These are phyloP conservation scores for Chrysomallon squamiferum DNA, from an alignment of 1,140 invertebrate genomes.

Conservation along the genomic window DNA sequence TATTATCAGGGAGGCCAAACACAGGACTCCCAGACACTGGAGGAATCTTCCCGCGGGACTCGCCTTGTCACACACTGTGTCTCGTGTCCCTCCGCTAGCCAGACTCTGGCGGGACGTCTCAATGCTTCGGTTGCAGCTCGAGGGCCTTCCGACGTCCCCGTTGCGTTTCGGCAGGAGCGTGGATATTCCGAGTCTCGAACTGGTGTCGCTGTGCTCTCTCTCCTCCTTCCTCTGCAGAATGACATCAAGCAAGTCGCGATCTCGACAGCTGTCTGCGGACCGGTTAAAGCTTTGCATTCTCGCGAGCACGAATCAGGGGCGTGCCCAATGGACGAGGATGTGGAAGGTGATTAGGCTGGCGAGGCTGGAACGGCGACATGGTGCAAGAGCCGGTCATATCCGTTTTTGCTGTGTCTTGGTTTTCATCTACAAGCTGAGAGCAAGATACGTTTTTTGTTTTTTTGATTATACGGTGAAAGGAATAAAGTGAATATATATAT, in stretches of 20 bases:
- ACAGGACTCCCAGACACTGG: constrained; percentile 25
- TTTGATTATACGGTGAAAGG: too few relatives aligned
- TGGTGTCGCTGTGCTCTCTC: not conserved
- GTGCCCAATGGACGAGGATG: too few relatives aligned
- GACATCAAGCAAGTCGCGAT: constrained; percentile 9
- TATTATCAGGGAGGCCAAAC: constrained; percentile 22
- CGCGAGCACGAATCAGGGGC: not conserved
- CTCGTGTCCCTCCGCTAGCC: not conserved
- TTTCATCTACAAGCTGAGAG: too few relatives aligned
- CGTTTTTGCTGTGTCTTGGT: too few relatives aligned
- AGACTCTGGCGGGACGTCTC: constrained; percentile 4
- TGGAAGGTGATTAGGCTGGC: too few relatives aligned
- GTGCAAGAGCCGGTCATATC: too few relatives aligned
- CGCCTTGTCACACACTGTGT: constrained; percentile 1
- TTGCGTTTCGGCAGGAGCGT: not conserved
- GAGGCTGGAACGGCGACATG: too few relatives aligned
- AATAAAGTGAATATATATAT: too few relatives aligned
- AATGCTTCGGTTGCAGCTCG: not conserved
- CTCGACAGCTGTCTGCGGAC: constrained; percentile 4
- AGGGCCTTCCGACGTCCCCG: constrained; percentile 4
- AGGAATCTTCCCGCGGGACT: constrained; percentile 12
- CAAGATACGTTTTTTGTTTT: too few relatives aligned
- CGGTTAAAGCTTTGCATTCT: constrained; percentile 8
- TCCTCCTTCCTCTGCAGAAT: constrained; percentile 5
- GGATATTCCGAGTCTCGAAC: constrained; percentile 3